phyloP scores from a whole-genome alignment of 2,888 invertebrate species.

The Enoplolaimus lenunculus region DNA sequence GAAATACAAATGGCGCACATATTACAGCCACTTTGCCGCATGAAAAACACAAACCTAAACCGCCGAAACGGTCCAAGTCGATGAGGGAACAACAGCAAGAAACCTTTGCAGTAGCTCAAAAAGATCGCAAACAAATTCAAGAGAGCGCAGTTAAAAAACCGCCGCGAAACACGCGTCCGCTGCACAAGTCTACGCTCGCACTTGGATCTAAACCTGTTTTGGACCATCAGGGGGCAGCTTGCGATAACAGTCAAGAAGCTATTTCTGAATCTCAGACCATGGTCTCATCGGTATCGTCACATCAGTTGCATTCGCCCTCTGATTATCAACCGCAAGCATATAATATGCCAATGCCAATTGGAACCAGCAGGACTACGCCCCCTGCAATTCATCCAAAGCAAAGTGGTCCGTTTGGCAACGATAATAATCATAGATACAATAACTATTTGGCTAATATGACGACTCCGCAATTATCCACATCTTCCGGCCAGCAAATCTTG shows the following conservation, averaged over 20 bases:
- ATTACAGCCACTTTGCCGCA: neutral
- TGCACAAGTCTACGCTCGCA: neutral
- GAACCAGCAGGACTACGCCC: neutral
- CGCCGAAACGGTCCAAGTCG: constrained; percentile 22
- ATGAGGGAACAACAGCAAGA: neutral
- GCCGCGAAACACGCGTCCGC: too few species aligned
- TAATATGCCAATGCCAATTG: too few species aligned
- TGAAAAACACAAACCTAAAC: constrained; percentile 13
- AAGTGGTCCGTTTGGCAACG: too few species aligned
- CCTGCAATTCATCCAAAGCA: neutral
- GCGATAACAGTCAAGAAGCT: neutral
- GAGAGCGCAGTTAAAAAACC: too few species aligned
- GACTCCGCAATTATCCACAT: neutral
- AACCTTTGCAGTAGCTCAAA: neutral
- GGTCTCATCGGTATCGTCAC: neutral
- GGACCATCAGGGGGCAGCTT: too few species aligned
- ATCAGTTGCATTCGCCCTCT: neutral
- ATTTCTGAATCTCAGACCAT: neutral
- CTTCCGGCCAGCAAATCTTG: constrained; percentile 11
- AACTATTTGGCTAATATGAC: neutral
- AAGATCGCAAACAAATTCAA: neutral
- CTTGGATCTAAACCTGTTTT: too few species aligned
- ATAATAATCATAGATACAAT: too few species aligned
- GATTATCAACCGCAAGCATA: neutral
- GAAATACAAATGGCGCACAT: neutral